Evolutionary conservation across 1,140 invertebrate species (phyloP).

Genomic region (Drosophila virilis): DNA sequence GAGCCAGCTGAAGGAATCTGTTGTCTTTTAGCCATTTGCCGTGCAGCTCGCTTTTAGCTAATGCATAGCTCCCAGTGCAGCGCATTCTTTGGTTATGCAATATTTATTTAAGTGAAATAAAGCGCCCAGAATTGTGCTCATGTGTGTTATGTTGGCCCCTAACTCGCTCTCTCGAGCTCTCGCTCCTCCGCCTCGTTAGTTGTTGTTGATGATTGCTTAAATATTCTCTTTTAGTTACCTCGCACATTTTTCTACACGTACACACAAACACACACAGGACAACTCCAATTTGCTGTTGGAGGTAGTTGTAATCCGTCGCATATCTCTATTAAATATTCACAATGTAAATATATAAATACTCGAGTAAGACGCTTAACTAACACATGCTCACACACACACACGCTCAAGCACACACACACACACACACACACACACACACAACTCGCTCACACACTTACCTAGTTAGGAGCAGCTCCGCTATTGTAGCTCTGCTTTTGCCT

Average conservation of each 20-base stretch:
- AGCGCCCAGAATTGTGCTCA: constrained; percentile 27
- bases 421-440: neutral
- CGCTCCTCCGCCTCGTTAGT: neutral
- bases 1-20: constrained; percentile 58
- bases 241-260: constrained; percentile 60
- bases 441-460: neutral
- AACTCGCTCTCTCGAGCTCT: neutral
- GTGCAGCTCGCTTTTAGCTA: constrained; percentile 19
- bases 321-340: constrained; percentile 80
- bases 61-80: constrained; percentile 5
- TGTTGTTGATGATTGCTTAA: constrained; percentile 65
- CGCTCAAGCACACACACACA: constrained; percentile 14
- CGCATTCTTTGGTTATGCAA: constrained; percentile 58
- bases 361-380: constrained; percentile 76
- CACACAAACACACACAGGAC: constrained; percentile 7
- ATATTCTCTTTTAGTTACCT: constrained; percentile 75
- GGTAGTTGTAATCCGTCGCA: constrained; percentile 64
- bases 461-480: constrained; percentile 9
- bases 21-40: constrained; percentile 62
- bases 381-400: constrained; percentile 33
- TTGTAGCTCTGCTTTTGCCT: constrained; percentile 14
- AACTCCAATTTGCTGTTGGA: constrained; percentile 48
- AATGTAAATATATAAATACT: constrained; percentile 82
- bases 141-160: neutral
- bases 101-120: constrained; percentile 77